These are phyloP conservation scores for Pararge aegeria DNA, from an alignment of 1,140 invertebrate species.

Conservation along the genomic window DNA sequence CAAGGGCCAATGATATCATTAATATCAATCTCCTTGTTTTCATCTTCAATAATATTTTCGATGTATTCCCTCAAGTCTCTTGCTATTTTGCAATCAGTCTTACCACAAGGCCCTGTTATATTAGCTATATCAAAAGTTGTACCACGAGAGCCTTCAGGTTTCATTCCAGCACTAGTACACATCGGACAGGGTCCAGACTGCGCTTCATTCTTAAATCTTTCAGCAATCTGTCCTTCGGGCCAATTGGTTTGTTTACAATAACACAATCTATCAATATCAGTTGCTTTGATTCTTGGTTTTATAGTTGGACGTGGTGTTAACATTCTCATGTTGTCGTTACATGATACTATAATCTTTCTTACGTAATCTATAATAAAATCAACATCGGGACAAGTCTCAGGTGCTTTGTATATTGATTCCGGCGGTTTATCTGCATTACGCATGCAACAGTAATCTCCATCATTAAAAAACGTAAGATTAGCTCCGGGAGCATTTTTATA, in stretches of 20 bases:
- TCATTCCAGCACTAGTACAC: conserved; percentile 50
- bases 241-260: conserved; percentile 64
- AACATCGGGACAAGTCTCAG: conserved; percentile 58
- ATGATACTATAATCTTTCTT: conserved; percentile 67
- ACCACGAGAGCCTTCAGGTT: conserved; percentile 30
- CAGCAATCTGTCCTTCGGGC: conserved; percentile 53
- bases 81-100: conserved; percentile 64
- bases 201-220: conserved; percentile 54
- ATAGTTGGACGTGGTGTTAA: conserved; percentile 66
- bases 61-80: conserved; percentile 66
- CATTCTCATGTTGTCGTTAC: conserved; percentile 75
- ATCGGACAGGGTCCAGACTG: conserved; percentile 55
- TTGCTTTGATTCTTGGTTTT: conserved; percentile 59
- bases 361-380: conserved; percentile 68
- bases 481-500: conserved; percentile 68
- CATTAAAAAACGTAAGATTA: conserved; percentile 58
- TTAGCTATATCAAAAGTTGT: conserved; percentile 64
- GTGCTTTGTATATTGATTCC: conserved; percentile 52
- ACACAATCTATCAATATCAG: conserved; percentile 67
- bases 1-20: conserved; percentile 65
- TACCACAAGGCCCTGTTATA: conserved; percentile 69
- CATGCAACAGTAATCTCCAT: conserved; percentile 67
- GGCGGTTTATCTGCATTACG: conserved; percentile 63
- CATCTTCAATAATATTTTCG: conserved; percentile 66
- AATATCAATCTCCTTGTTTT: conserved; percentile 57